These are phyloP conservation scores for Adela reaumurella DNA, from an alignment of 2,888 invertebrate genomes.

Conservation along the genomic window DNA sequence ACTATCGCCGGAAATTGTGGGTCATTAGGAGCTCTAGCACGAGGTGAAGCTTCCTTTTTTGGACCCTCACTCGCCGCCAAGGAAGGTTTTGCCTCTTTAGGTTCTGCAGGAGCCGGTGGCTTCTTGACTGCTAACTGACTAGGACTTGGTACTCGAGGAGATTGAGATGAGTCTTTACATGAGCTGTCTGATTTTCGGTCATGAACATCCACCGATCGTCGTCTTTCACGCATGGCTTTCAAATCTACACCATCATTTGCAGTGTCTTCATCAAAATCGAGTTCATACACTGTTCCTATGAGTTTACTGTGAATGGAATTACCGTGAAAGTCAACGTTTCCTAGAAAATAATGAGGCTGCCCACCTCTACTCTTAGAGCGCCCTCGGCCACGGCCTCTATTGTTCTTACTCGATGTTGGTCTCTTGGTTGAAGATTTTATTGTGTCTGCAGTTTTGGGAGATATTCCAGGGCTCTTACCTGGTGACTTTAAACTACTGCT, in stretches of 20 bases:
- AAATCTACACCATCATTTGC: slow-evolving; percentile 71
- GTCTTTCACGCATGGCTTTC: slow-evolving; percentile 73
- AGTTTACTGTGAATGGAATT: slow-evolving; percentile 77
- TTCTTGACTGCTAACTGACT: slow-evolving; percentile 27
- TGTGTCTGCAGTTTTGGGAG: slow-evolving; percentile 60
- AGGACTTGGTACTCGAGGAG: slow-evolving; percentile 57
- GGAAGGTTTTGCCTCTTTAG: slow-evolving; percentile 44
- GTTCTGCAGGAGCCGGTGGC: slow-evolving; percentile 30
- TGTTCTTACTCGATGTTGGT: slow-evolving; percentile 33
- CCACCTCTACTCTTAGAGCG: slow-evolving; percentile 44
- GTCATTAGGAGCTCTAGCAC: slow-evolving; percentile 7
- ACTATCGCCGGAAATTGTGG: slow-evolving; percentile 47
- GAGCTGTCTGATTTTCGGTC: slow-evolving; percentile 56
- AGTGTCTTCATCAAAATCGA: slow-evolving; percentile 75
- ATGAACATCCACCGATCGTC: slow-evolving; percentile 70
- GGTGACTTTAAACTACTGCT: slow-evolving; percentile 63
- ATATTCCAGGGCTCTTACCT: slow-evolving; percentile 65
- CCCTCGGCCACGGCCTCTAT: slow-evolving; percentile 46
- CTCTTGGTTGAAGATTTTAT: slow-evolving; percentile 29
- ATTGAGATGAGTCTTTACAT: slow-evolving; percentile 53
- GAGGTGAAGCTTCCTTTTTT: slow-evolving; percentile 16
- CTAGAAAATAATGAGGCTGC: slow-evolving; percentile 25
- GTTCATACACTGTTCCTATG: slow-evolving; percentile 83
- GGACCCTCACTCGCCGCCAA: slow-evolving; percentile 36
- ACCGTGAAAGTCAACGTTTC: slow-evolving; percentile 45